A percentile compares a stretch with the other conserved stretches of the same genome.
Evolutionary conservation across 2,888 invertebrate species (phyloP).

Genomic region (Blastobasis adustella): DNA sequence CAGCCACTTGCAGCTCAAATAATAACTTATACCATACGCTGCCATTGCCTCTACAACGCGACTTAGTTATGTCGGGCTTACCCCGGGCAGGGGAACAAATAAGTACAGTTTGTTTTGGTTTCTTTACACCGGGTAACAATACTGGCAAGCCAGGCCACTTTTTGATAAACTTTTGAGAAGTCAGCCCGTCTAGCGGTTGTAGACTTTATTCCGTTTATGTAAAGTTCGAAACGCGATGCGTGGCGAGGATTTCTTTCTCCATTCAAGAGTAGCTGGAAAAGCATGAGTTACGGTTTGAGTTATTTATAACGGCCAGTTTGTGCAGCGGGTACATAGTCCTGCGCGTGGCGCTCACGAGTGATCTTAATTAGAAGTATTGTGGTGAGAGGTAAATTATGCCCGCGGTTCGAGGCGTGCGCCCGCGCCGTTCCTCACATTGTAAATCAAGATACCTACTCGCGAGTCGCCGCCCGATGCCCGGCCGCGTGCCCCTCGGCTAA

Average conservation of each 20-base stretch:
- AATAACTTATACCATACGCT: conserved; percentile 16
- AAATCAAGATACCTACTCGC: conserved; percentile 57
- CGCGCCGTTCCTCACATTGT: conserved; percentile 30
- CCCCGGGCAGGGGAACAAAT: conserved; percentile 44
- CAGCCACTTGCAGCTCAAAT: conserved; percentile 15
- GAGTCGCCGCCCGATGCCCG: conserved; percentile 12
- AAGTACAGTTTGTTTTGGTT: conserved; percentile 41
- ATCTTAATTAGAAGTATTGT: conserved; percentile 74
- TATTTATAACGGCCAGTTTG: conserved; percentile 68
- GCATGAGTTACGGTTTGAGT: conserved; percentile 62
- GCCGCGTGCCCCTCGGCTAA: conserved; percentile 43
- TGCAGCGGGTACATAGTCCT: conserved; percentile 54
- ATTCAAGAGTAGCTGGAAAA: conserved; percentile 41
- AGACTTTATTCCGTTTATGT: conserved; percentile 26
- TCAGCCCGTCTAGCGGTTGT: conserved; percentile 18
- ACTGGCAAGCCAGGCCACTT: conserved; percentile 35
- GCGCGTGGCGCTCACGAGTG: conserved; percentile 59
- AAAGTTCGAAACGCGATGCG: conserved; percentile 30
- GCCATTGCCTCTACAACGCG: conserved; percentile 16
- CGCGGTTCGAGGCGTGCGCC: conserved; percentile 37
- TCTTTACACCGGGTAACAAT: conserved; percentile 56
- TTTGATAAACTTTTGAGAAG: conserved; percentile 30
- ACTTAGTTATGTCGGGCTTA: conserved; percentile 32
- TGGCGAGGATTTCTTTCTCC: conserved; percentile 25
- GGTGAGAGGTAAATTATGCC: conserved; percentile 56